Base-by-base conservation (phyloP, 2,113 vertebrate species). In the Mugil cephalus region DNA sequence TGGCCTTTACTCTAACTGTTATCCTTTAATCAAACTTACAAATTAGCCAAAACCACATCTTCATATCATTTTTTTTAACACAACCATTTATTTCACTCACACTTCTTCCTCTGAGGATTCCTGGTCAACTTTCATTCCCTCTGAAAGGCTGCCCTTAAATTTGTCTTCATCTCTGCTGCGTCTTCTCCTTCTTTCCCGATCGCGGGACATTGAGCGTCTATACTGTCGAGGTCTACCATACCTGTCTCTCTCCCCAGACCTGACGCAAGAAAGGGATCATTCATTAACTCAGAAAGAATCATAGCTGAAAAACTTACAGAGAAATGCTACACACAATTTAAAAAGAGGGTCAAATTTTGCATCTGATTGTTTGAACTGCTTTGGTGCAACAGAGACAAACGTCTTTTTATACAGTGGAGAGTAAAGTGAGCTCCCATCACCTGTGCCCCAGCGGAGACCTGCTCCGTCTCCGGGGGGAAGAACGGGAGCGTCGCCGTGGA, bases 121-220 rank as follows among this genome's bases (percentile, higher is more conserved):
- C 74, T 97, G 95, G 79, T 97, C 98, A 1, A 85, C 93, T 83
- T 99, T 99, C 98, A 99, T 99, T 64, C 98, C 98, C 90, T 99
- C 98, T 11, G 98, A 99, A 46, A 99, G 95, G 70, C 98, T 99
- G 54, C 98, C 98, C 90, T 99, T 99, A 89, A 98, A 99, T 90
- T 97, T 99, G 87, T 99, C 98, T 92, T 99, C 97, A 58, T 99
- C 97, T 90, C 96, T 94, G 91, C 94, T 96, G 72, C 95, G 94
- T 62, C 96, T 91, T 51, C 95, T 94, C 8, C 95, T 94, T 52
- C 95, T 94, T 43, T 95, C 38, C 0, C 92, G 67, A 17, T 94
- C 95, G 1, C 96, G 94, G 12, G 97, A 98, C 21, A 83, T 93
- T 11, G 96, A 98, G 40, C 95, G 93, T n/a, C 95, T 91, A 75